A percentile compares a stretch with the other conserved stretches of the same genome.
phyloP scores from a whole-genome alignment of 2,888 invertebrate species.

The Drosophila borealis region DNA sequence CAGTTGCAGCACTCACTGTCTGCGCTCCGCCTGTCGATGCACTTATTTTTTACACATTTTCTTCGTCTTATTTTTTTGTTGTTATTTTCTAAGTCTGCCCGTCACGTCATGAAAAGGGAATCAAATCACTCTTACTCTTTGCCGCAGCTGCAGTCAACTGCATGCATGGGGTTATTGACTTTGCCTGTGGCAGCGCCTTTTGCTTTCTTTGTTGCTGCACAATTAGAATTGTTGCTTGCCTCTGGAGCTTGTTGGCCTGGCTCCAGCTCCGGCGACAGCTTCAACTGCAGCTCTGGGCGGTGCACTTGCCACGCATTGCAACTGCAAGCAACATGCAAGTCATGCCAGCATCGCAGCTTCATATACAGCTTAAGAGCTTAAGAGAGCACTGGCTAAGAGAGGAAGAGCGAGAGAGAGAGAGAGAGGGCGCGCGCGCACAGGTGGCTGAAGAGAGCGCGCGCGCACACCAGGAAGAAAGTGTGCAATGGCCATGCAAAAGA shows the following conservation, averaged over 20 bases:
- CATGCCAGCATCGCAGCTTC: conserved; percentile 25
- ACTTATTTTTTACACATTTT: conserved; percentile 13
- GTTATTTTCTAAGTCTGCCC: conserved; percentile 56
- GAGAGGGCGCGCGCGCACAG: conserved; percentile 32
- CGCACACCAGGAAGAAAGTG: conserved; percentile 76
- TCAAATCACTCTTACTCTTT: conserved; percentile 81
- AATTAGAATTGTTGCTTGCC: conserved; percentile 69
- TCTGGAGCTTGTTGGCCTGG: conserved; percentile 31
- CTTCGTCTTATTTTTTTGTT: conserved; percentile 4
- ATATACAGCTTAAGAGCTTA: conserved; percentile 1
- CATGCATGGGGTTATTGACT: conserved; percentile 70
- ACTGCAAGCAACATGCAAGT: conserved; percentile 46
- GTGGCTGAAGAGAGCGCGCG: conserved; percentile 51
- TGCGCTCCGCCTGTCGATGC: conserved; percentile 26
- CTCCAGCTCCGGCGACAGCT: conserved; percentile 4
- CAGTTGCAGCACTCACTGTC: conserved; percentile 18
- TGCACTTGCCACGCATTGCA: conserved; percentile 58
- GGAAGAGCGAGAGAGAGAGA: too few species aligned
- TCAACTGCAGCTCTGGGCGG: conserved; percentile 15
- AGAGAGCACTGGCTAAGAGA: conserved; percentile 33
- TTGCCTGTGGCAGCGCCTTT: conserved; percentile 46
- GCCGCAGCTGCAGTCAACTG: conserved; percentile 42
- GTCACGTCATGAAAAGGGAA: conserved; percentile 79
- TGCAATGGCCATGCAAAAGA: conserved; percentile 61
- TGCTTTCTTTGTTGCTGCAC: conserved; percentile 43